Conservation (phyloP, 2,113 vertebrate genomes). For the Morone chrysops region DNA sequence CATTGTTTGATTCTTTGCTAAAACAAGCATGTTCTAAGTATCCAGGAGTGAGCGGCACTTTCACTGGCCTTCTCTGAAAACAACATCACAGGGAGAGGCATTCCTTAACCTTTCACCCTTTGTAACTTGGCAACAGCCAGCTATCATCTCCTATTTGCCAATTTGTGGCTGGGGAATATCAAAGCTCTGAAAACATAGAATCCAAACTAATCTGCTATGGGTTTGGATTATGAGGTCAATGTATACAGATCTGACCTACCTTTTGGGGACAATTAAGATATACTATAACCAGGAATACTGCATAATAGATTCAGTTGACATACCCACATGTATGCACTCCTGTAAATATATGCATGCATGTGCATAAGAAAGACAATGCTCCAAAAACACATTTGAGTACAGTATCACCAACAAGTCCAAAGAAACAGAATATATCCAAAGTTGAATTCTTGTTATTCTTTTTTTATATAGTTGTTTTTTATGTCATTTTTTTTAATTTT, state of each 20-base stretch:
- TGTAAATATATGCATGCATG: background rate
- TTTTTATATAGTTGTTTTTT: too few relatives aligned
- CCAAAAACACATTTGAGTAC: too few relatives aligned
- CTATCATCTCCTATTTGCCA: conserved; percentile 61
- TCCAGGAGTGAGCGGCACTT: conserved; percentile 54
- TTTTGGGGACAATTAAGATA: conserved; percentile 31
- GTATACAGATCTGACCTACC: conserved; percentile 12
- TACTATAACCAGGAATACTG: background rate
- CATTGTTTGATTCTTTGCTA: conserved; percentile 47
- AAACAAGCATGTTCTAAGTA: conserved; percentile 52
- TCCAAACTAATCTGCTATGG: conserved; percentile 42
- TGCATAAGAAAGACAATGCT: background rate
- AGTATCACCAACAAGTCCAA: too few relatives aligned
- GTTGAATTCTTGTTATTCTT: too few relatives aligned
- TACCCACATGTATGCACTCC: background rate
- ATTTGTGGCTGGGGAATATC: conserved; percentile 52
- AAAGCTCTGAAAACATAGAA: conserved; percentile 40
- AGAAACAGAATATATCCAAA: too few relatives aligned
- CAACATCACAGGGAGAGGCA: conserved; percentile 60
- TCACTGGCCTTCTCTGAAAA: conserved; percentile 56
- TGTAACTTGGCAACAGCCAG: conserved; percentile 73
- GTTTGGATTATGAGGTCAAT: conserved; percentile 25
- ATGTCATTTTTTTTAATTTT: too few relatives aligned
- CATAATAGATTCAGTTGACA: background rate
- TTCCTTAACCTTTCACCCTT: conserved; percentile 73